Conservation (phyloP, 2,113 vertebrate species). For the western clawed frog (Xenopus tropicalis) region DNA sequence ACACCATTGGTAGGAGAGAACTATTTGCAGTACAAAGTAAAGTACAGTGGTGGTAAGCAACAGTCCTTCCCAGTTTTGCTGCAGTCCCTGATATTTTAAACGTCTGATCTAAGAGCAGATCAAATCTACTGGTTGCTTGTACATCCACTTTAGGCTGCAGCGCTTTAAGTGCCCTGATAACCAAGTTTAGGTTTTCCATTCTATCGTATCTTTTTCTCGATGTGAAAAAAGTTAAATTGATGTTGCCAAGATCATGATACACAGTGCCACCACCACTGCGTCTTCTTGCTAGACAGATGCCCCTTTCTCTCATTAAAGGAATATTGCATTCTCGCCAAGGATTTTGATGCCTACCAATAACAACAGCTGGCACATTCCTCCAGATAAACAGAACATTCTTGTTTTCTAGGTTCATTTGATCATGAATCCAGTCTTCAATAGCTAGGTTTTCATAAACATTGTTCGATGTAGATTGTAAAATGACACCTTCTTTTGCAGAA, state of each 20-base stretch:
- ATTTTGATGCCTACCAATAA: conserved; percentile 94
- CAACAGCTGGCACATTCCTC: conserved; percentile 81
- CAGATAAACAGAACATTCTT: conserved; percentile 78
- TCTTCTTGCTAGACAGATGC: conserved; percentile 78
- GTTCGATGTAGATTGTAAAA: conserved; percentile 78
- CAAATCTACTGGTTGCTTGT: conserved; percentile 73
- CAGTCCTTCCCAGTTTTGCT: conserved; percentile 78
- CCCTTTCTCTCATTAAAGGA: conserved; percentile 65
- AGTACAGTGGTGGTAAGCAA: conserved; percentile 92
- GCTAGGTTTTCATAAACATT: conserved; percentile 86
- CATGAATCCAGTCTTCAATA: conserved; percentile 91
- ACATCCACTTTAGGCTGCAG: conserved; percentile 73
- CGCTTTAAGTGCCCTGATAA: conserved; percentile 73
- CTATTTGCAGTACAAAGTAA: conserved; percentile 75
- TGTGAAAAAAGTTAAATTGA: conserved; percentile 93
- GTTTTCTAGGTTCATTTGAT: conserved; percentile 73
- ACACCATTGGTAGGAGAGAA: conserved; percentile 67
- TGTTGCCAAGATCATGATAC: conserved; percentile 92
- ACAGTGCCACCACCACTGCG: conserved; percentile 93
- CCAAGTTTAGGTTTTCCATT: conserved; percentile 76
- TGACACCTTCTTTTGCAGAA: conserved; percentile 52
- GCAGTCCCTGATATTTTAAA: conserved; percentile 94
- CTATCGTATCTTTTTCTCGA: conserved; percentile 80
- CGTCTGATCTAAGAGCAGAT: conserved; percentile 76
- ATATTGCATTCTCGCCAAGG: conserved; percentile 91